Conservation (phyloP, 2,888 invertebrate genomes). For the Lasioglossum marginatum region DNA sequence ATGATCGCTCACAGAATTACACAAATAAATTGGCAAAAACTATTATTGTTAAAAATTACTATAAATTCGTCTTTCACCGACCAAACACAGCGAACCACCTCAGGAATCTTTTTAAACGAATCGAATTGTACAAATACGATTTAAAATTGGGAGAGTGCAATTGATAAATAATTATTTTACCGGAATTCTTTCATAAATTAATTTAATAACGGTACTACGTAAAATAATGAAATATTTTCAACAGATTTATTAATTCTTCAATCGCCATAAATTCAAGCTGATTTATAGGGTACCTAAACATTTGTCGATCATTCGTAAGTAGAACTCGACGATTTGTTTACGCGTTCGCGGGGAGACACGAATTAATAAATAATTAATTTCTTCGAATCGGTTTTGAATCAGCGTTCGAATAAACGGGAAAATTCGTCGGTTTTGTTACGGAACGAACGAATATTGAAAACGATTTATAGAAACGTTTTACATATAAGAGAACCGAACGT, state of each 20-base stretch:
- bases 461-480: constrained; percentile 44
- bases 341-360: not conserved
- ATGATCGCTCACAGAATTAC: not conserved
- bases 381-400: constrained; percentile 20
- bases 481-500: constrained; percentile 31
- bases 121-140: not conserved
- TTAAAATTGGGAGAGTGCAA: constrained; percentile 22
- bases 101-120: not conserved
- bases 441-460: constrained; percentile 16
- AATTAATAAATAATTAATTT: not conserved
- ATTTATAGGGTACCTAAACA: constrained; percentile 1
- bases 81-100: not conserved
- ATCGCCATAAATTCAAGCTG: not conserved
- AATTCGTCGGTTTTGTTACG: constrained; percentile 13
- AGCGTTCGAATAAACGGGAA: constrained; percentile 16
- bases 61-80: not conserved
- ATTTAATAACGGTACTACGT: constrained; percentile 11
- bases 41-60: not conserved
- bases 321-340: constrained; percentile 2
- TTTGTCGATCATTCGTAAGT: not conserved
- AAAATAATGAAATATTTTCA: not conserved
- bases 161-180: not conserved
- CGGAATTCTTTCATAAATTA: not conserved
- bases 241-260: constrained; percentile 35
- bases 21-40: not conserved